A percentile compares a stretch with the other conserved stretches of the same genome.
phyloP scores from a whole-genome alignment of 2,797 vertebrate species.

The Accipiter badius region DNA sequence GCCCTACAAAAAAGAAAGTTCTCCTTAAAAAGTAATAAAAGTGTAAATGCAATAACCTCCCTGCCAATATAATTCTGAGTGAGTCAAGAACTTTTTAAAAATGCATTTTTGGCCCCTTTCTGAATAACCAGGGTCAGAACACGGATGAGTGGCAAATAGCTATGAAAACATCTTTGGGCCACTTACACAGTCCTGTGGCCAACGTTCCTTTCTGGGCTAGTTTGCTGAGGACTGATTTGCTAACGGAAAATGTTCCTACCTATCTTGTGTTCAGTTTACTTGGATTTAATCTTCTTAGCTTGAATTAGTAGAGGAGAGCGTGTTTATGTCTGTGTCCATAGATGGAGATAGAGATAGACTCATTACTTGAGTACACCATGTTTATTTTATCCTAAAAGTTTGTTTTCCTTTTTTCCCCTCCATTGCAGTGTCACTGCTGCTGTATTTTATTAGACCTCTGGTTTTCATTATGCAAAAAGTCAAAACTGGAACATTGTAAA shows the following conservation, averaged over 20 bases:
- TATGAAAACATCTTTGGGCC: background rate
- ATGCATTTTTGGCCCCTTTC: background rate
- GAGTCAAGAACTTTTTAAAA: background rate
- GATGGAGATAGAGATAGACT: slow-evolving; percentile 33
- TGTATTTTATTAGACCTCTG: slow-evolving; percentile 70
- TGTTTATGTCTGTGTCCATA: background rate
- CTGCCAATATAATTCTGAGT: background rate
- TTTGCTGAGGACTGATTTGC: background rate
- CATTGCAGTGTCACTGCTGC: slow-evolving; percentile 39
- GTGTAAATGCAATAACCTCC: background rate
- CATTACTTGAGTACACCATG: background rate
- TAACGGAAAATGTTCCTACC: background rate
- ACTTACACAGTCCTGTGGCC: background rate
- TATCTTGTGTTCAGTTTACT: background rate
- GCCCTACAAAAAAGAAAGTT: slow-evolving; percentile 15
- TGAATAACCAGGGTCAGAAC: background rate
- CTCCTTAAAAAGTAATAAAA: slow-evolving; percentile 38
- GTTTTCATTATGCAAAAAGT: slow-evolving; percentile 69
- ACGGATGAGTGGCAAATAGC: background rate
- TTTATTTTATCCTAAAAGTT: background rate
- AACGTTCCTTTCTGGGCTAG: background rate
- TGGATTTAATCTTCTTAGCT: slow-evolving; percentile 1
- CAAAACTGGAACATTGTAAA: slow-evolving; percentile 59
- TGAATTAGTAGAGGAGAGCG: background rate
- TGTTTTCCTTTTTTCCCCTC: background rate